These are phyloP conservation scores for Sycophaga agraensis DNA, from an alignment of 1,140 invertebrate genomes.

Conservation along the genomic window DNA sequence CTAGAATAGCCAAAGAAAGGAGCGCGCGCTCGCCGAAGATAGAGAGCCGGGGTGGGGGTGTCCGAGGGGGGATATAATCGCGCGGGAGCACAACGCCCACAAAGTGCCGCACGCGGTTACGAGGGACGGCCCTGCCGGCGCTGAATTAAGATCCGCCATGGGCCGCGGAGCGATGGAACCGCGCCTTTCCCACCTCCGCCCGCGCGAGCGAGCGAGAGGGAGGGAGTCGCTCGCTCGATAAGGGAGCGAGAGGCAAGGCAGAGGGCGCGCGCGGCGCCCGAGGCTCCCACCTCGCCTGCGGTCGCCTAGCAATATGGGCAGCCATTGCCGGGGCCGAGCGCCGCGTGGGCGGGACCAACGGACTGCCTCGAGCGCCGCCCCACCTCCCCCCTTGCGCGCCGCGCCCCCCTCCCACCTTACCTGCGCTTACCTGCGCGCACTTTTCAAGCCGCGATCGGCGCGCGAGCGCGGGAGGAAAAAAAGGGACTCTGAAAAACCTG, in stretches of 20 bases:
- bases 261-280: conserved; percentile 1
- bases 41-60: not conserved
- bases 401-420: too few relatives aligned
- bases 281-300: not conserved
- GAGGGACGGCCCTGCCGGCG: not conserved
- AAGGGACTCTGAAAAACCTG: not conserved
- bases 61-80: not conserved
- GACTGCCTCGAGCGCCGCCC: not conserved
- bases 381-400: too few relatives aligned
- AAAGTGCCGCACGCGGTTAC: too few relatives aligned
- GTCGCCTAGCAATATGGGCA: not conserved
- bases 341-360: not conserved
- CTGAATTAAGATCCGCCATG: conserved; percentile 23
- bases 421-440: too few relatives aligned
- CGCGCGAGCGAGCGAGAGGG: not conserved
- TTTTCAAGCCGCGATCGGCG: too few relatives aligned
- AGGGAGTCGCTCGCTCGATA: too few relatives aligned
- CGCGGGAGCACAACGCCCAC: conserved; percentile 21
- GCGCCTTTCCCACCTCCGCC: not conserved
- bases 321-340: not conserved
- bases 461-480: too few relatives aligned
- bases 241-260: conserved; percentile 19
- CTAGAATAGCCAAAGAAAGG: too few relatives aligned
- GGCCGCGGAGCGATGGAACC: conserved; percentile 5
- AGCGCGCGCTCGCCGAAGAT: too few relatives aligned